phyloP scores from a whole-genome alignment of 1,140 invertebrate species.

The Lethocerus indicus region DNA sequence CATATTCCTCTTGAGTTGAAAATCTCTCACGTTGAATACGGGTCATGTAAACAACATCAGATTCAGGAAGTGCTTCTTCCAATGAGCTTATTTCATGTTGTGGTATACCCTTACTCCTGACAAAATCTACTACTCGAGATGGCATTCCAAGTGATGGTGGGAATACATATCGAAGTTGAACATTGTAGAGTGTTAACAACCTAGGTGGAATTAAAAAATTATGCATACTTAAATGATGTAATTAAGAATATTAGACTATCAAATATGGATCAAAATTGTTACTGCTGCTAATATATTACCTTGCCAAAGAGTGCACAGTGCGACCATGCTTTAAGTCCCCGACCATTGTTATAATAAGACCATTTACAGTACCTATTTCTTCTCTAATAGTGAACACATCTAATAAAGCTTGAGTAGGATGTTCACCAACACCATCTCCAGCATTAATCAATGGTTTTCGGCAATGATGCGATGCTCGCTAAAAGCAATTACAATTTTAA shows the following conservation, averaged over 20 bases:
- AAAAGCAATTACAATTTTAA: conserved; percentile 16
- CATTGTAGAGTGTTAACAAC: conserved; percentile 78
- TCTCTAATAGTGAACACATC: conserved; percentile 97
- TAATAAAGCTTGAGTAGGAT: conserved; percentile 93
- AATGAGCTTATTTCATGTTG: conserved; percentile 57
- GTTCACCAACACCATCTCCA: conserved; percentile 94
- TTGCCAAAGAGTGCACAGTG: conserved; percentile 93
- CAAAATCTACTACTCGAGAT: conserved; percentile 58
- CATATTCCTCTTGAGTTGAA: conserved; percentile 62
- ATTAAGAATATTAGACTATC: not conserved
- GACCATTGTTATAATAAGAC: conserved; percentile 80
- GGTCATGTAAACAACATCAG: conserved; percentile 97
- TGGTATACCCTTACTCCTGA: conserved; percentile 54
- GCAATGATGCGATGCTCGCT: conserved; percentile 64
- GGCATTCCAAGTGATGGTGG: conserved; percentile 83
- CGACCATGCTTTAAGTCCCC: conserved; percentile 96
- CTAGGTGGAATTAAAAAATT: conserved; percentile 19
- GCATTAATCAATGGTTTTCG: conserved; percentile 91
- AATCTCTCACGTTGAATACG: conserved; percentile 94
- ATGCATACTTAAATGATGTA: not conserved
- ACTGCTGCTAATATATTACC: conserved; percentile 27
- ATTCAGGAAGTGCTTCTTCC: conserved; percentile 74
- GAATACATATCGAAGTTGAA: conserved; percentile 77
- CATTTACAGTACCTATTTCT: conserved; percentile 97
- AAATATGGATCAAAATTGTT: not conserved